Base-by-base conservation (phyloP, 2,113 vertebrate species). In the Phylloscopus trochiloides region DNA sequence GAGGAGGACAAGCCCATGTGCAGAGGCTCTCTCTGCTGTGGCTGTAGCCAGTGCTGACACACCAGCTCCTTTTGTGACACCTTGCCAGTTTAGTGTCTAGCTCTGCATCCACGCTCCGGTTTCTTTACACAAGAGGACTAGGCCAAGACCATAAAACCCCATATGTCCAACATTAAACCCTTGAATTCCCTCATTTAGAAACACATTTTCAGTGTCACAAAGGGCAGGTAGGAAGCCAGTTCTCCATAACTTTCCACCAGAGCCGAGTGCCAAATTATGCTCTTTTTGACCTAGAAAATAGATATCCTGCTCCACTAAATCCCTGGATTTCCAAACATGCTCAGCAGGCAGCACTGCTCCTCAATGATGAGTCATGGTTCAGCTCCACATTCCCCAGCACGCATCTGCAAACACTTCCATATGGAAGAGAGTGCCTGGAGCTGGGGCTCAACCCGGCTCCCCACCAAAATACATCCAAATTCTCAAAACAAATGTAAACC, bases 1-100 rank as follows among this genome's bases (percentile, higher is more conserved):
- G 8, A 42, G n/a, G 12, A 59, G 7, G 16, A 54, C 12, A 62
- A 38, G 14, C 14, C 24, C 25, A 3, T 0, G 3, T 29, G 10
- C 62, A 38, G 29, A 70, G 29, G 18, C 13, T 45, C 34, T 32
- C 13, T 10, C 52, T 68, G 54, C 42, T 70, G 36, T 25, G 61
- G 40, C 45, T 47, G 11, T 3, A 20, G 7, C 34, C 36, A 78
- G 11, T 9, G 36, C 50, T 32, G 51, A 31, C 59, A 50, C 47
- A 50, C 1, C 22, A 43, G 10, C 34, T 66, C 48, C 29, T 40
- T 24, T 36, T 24, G 63, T 0, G 6, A 63, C 52, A 77, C 3
- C 29, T 43, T 47, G 22, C n/a, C 51, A 36, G 40, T 42, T n/a
- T 34, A 38, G n/a, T 54, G 7, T 28, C 63, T 9, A 52, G 22